Percentiles rank a stretch among this genome's conserved stretches.
phyloP scores from a whole-genome alignment of 1,140 invertebrate species.

The Drosophila orosa region DNA sequence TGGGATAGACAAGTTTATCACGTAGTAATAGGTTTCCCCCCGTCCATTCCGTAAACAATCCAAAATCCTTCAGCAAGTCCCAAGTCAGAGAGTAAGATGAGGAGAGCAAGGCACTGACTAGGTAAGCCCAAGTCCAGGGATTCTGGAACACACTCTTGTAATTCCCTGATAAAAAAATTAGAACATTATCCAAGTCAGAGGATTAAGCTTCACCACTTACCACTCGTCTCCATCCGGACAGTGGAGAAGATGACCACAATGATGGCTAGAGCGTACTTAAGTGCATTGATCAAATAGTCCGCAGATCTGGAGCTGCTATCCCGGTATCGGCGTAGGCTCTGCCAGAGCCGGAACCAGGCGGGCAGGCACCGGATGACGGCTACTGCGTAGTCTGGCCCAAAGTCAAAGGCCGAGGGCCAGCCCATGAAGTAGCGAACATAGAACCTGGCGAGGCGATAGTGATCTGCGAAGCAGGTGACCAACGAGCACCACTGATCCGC shows the following conservation, averaged over 20 bases:
- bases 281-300: conserved; percentile 91
- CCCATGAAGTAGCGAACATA: conserved; percentile 44
- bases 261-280: conserved; percentile 92
- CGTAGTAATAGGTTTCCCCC: conserved; percentile 91
- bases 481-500: conserved; percentile 95
- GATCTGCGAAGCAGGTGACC: conserved; percentile 90
- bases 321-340: conserved; percentile 91
- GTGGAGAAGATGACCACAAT: conserved; percentile 87
- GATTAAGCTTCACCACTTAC: conserved; percentile 14
- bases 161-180: conserved; percentile 81
- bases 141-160: conserved; percentile 87
- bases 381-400: conserved; percentile 41
- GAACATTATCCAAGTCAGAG: background rate
- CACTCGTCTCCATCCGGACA: conserved; percentile 29
- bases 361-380: conserved; percentile 90
- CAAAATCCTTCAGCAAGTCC: conserved; percentile 99
- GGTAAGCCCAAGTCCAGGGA: conserved; percentile 91
- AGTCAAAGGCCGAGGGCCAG: conserved; percentile 6
- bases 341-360: conserved; percentile 93
- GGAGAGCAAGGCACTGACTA: conserved; percentile 88
- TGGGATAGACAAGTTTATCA: conserved; percentile 90
- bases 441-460: conserved; percentile 85
- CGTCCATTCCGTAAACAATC: conserved; percentile 93
- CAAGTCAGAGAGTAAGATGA: conserved; percentile 93
- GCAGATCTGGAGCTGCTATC: conserved; percentile 85